These are phyloP conservation scores for Tonatia bakeri DNA, from an alignment of 2,113 vertebrate genomes.

Conservation along the genomic window DNA sequence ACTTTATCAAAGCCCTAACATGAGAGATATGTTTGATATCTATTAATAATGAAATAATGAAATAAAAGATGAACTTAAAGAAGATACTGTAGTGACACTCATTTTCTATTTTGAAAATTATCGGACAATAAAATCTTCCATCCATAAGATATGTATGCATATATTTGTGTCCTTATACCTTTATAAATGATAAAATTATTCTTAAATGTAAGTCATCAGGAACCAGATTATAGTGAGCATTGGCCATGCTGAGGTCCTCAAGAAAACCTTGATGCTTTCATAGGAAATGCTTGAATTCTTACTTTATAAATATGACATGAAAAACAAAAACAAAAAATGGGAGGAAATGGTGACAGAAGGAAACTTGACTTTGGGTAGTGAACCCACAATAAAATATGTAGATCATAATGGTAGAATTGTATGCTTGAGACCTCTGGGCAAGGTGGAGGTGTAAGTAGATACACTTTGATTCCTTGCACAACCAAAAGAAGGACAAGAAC, in stretches of 20 bases:
- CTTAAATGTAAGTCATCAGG: background rate
- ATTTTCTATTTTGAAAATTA: background rate
- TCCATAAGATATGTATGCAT: background rate
- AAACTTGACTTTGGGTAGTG: too few species aligned
- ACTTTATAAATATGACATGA: background rate
- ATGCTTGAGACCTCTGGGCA: too few species aligned
- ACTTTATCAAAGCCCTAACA: background rate
- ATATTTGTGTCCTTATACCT: background rate
- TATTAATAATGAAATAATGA: background rate
- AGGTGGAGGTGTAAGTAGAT: too few species aligned
- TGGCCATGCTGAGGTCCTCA: background rate
- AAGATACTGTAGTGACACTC: background rate
- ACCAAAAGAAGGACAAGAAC: too few species aligned
- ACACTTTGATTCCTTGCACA: too few species aligned
- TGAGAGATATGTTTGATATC: background rate
- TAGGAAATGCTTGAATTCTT: background rate
- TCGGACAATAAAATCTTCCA: background rate
- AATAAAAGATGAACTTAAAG: background rate
- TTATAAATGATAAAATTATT: background rate
- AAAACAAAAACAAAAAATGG: background rate
- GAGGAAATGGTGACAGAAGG: background rate
- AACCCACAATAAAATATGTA: too few species aligned
- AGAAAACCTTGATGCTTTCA: background rate
- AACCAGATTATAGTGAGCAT: background rate
- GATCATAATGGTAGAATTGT: too few species aligned